phyloP scores from a whole-genome alignment of 2,113 vertebrate genomes.

The Cynoglossus semilaevis region DNA sequence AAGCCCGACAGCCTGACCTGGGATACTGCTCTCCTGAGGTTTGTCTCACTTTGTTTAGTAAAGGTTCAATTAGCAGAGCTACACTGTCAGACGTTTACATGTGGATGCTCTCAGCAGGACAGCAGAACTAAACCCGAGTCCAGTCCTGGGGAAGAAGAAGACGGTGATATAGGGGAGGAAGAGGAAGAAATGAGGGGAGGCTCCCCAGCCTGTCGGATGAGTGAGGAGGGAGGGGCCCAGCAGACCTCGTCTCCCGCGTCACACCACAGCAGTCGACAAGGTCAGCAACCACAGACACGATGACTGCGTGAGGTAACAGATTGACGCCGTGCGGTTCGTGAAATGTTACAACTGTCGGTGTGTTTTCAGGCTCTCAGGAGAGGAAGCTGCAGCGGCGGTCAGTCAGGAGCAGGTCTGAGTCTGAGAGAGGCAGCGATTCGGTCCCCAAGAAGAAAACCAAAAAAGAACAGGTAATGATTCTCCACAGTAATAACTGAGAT shows the following conservation, averaged over 20 bases:
- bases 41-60: slow-evolving; percentile 19
- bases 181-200: slow-evolving; percentile 81
- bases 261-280: slow-evolving; percentile 80
- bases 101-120: slow-evolving; percentile 78
- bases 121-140: slow-evolving; percentile 91
- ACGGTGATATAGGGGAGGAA: slow-evolving; percentile 66
- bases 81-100: slow-evolving; percentile 32
- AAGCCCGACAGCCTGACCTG: slow-evolving; percentile 71
- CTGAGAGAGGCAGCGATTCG: slow-evolving; percentile 90
- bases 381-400: slow-evolving; percentile 96
- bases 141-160: slow-evolving; percentile 71
- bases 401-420: slow-evolving; percentile 94
- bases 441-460: slow-evolving; percentile 99
- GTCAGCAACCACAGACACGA: slow-evolving; percentile 45
- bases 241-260: slow-evolving; percentile 73
- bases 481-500: too few species aligned
- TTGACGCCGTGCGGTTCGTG: background rate
- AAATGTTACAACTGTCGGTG: background rate
- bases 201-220: slow-evolving; percentile 81
- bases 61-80: background rate
- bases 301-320: background rate
- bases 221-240: slow-evolving; percentile 80
- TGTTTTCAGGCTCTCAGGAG: slow-evolving; percentile 80
- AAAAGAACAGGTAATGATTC: slow-evolving; percentile 98
- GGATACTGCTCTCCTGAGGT: slow-evolving; percentile 77